phyloP scores from a whole-genome alignment of 1,140 invertebrate species.

The Bombus consobrinus region DNA sequence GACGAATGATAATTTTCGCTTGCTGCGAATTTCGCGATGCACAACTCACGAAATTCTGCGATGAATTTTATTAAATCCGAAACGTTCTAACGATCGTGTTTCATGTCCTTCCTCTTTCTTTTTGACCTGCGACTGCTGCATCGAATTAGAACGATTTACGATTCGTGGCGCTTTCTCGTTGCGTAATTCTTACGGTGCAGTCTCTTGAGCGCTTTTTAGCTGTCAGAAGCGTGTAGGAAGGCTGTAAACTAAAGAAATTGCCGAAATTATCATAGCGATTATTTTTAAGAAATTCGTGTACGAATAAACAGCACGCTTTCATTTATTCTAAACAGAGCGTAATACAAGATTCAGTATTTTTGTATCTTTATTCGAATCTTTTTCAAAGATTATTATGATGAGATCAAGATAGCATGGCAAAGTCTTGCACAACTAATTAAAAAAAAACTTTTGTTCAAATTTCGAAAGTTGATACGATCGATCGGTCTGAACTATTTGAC shows the following conservation, averaged over 20 bases:
- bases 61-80: neutral
- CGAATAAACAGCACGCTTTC: neutral
- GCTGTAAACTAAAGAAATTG: neutral
- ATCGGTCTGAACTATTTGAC: neutral
- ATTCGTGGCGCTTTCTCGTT: constrained; percentile 45
- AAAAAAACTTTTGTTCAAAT: neutral
- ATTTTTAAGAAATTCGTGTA: neutral
- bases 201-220: neutral
- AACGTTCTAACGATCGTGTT: neutral
- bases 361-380: neutral
- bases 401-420: no score
- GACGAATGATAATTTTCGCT: neutral
- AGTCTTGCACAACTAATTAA: no score
- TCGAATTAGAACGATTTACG: constrained; percentile 7
- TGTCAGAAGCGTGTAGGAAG: neutral
- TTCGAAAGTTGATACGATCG: neutral
- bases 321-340: neutral
- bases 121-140: neutral
- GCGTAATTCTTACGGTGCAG: constrained; percentile 2
- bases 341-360: neutral
- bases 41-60: neutral
- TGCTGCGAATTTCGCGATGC: no score
- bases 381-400: no score
- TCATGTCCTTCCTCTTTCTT: neutral
- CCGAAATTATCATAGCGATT: neutral